Conservation (phyloP, 2,797 vertebrate species). For the Buceros bicornis region DNA sequence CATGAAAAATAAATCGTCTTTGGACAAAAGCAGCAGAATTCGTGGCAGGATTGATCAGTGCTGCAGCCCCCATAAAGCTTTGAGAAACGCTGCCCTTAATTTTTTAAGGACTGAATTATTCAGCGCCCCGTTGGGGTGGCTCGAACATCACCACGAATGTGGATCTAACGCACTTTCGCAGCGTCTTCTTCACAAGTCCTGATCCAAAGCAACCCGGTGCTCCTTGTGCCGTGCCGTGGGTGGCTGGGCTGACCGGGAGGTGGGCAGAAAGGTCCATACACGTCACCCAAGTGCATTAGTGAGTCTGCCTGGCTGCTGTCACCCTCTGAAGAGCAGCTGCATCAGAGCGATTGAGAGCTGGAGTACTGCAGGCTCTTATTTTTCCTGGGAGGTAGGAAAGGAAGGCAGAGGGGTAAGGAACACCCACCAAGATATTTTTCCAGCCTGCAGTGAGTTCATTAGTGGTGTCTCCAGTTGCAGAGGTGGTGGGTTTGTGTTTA, state of each 20-base stretch:
- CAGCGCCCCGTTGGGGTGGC: not conserved
- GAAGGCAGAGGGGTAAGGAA: not conserved
- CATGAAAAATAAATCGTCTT: not conserved
- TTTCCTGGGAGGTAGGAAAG: not conserved
- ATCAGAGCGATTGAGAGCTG: not conserved
- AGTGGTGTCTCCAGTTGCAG: not conserved
- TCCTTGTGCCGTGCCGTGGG: accelerated
- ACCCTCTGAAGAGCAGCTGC: not conserved
- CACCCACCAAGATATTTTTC: not conserved
- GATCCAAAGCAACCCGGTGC: not conserved
- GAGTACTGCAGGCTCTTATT: not conserved
- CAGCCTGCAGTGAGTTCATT: not conserved
- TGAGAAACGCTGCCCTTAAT: not conserved
- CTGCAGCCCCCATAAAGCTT: not conserved
- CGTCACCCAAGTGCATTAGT: accelerated
- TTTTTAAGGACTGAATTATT: slow-evolving; percentile 15
- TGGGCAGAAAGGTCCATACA: not conserved
- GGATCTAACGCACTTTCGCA: accelerated
- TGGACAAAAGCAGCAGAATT: not conserved
- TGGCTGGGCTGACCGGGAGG: too few species aligned
- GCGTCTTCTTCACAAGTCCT: accelerated
- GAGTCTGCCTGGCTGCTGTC: not conserved
- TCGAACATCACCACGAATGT: not conserved
- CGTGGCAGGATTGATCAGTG: not conserved
- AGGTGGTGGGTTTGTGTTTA: not conserved